These are phyloP conservation scores for Hoplodrina ambigua DNA, from an alignment of 2,888 invertebrate genomes.

Conservation along the genomic window DNA sequence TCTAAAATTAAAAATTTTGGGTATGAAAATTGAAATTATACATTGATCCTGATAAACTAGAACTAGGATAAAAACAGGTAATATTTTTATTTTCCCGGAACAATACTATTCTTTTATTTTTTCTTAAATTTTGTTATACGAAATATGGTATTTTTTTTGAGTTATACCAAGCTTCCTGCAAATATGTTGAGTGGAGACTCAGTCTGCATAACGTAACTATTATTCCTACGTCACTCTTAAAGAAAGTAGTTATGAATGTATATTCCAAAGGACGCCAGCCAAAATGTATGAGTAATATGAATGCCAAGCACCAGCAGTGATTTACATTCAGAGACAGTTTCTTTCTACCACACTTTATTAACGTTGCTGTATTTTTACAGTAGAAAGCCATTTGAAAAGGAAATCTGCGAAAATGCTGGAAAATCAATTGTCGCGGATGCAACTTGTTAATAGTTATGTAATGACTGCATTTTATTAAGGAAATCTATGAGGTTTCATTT, in stretches of 20 bases:
- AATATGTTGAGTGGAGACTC: constrained; percentile 11
- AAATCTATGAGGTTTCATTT: neutral
- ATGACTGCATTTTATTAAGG: neutral
- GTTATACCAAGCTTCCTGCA: no score
- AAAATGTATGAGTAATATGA: constrained; percentile 59
- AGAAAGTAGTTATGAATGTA: constrained; percentile 51
- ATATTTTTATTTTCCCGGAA: no score
- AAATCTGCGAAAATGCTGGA: constrained; percentile 46
- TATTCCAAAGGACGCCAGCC: constrained; percentile 48
- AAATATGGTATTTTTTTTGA: no score
- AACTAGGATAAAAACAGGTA: no score
- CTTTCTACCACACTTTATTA: constrained; percentile 60
- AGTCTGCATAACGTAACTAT: constrained; percentile 26
- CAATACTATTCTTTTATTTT: no score
- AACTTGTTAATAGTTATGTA: neutral
- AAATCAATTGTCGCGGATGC: constrained; percentile 45
- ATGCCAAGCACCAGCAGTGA: constrained; percentile 43
- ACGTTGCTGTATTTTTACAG: constrained; percentile 57
- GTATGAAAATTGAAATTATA: no score
- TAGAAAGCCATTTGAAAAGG: constrained; percentile 52
- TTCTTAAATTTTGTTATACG: no score
- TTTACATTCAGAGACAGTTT: constrained; percentile 58
- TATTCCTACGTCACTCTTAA: constrained; percentile 39
- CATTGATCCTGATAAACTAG: no score
- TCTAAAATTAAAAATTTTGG: no score